Base-by-base conservation (phyloP, 2,888 invertebrate genomes). In the Cosmia trapezina region DNA sequence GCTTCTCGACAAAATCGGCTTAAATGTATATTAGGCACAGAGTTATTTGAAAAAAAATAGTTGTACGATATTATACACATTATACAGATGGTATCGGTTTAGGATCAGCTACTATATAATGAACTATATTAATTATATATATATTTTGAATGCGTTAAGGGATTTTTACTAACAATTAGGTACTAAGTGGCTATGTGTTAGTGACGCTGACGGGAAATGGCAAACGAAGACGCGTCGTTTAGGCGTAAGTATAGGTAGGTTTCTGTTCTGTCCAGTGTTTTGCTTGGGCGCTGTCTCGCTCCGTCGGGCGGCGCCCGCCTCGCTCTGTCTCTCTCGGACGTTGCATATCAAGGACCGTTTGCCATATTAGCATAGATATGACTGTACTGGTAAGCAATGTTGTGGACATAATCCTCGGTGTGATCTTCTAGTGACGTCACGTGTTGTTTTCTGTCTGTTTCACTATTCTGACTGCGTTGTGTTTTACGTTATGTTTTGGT, bases 91-190 rank as follows among this genome's bases (percentile, higher is more conserved):
- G 78, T 91, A 90, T 92, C 91, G 91, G 91, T 91, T 91, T 94
- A 94, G 93, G 91, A 92, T 90, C 95, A 93, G 94, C 94, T 94
- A 91, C 89, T 90, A 93, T 91, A 88, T 91, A 92, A 86, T 86
- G 61, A 85, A 91, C 91, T 94, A 93, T 94, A 93, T 91, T 85
- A 91, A 89, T 89, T 93, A 92, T 94, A 93, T 95, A 95, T 95
- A 95, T 96, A 95, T 96, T 93, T 95, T 95, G 95, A 95, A 95
- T 94, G 94, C 90, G 94, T 95, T 95, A 95, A 95, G 95, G 93
- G 92, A 94, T 95, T 95, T 96, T 95, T 95, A 96, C 95, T 96
- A 96, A 96, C 95, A 94, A 92, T 91, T 94, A 95, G 94, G 89
- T 91, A 90, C 87, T 95, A 95, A 95, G 94, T 91, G 91, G 93